Evolutionary conservation across 2,113 vertebrate species (phyloP), one percentile per base, ranked within the genome.

Genomic region (Ctenomys sociabilis): DNA sequence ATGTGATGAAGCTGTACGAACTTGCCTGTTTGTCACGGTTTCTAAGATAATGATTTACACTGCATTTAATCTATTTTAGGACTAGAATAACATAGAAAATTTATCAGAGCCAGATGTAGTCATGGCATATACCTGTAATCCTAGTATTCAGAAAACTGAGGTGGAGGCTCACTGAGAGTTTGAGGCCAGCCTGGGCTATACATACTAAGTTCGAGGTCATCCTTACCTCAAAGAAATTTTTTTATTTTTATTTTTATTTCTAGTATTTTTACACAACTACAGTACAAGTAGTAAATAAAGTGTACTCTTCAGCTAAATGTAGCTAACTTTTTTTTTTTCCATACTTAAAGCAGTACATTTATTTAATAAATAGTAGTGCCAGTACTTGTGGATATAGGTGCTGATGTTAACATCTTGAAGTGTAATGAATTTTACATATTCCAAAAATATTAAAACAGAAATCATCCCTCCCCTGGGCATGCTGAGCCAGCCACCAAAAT

Each of bases 311-410:
- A 86, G 93, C 52, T 78, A 97, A 87, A 83, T 94, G 80, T 86
- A 96, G 82, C 30, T 94, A 81, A 92, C 78, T 91, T 95, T 94
- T 90, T 83, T 63, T 7, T 85, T 91, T 94, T 40, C 26, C 49
- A 68, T 73, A 63, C 37, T 88, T 93, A 82, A 4, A 93, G 40
- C 61, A 94, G 57, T 52, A 90, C n/a, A 57, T 70, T 91, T 96
- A 72, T 85, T 68, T 77, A 83, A 94, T 96, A 66, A 94, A 32
- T 91, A 95, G 5, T 91, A 94, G 35, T 43, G 14, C 40, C 63
- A 63, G 80, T 63, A 96, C 28, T 96, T 45, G 93, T 54, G 93
- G 86, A 82, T 68, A 78, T 68, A 84, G 93, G 61, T 63, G 61
- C 78, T 54, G 16, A 64, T 94, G 4, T 91, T 90, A 77, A 86